Evolutionary conservation across 2,797 vertebrate species (phyloP).

Genomic region (Kryptopterus vitreolus): DNA sequence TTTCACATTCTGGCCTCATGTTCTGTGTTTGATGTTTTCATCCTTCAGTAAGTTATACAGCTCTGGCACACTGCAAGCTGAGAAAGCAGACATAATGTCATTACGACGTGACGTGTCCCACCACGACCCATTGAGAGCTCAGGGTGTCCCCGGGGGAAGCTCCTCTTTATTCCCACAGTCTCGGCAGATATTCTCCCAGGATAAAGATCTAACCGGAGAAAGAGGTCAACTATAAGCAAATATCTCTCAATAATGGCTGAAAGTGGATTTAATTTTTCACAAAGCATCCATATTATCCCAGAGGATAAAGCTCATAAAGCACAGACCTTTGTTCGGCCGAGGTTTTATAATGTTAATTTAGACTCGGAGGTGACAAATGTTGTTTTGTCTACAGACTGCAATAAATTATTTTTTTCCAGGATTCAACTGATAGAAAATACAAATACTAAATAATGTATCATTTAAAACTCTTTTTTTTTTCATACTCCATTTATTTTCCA

Average conservation of each 20-base stretch:
- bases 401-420: conserved; percentile 8
- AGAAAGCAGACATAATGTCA: conserved; percentile 57
- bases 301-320: conserved; percentile 58
- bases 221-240: conserved; percentile 77
- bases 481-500: too few relatives aligned
- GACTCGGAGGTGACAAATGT: conserved; percentile 59
- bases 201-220: conserved; percentile 71
- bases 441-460: too few relatives aligned
- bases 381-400: background rate
- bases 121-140: conserved; percentile 66
- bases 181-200: conserved; percentile 60
- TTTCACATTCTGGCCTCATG: conserved; percentile 12
- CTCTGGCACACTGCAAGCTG: conserved; percentile 35
- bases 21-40: conserved; percentile 34
- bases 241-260: conserved; percentile 63
- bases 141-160: conserved; percentile 63
- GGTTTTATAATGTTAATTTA: conserved; percentile 59
- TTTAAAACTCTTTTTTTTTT: background rate
- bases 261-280: conserved; percentile 72
- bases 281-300: conserved; percentile 69
- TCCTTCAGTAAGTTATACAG: conserved; percentile 25
- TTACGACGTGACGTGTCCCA: conserved; percentile 53
- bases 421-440: too few relatives aligned
- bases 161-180: conserved; percentile 66
- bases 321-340: conserved; percentile 50